A percentile compares a stretch with the other conserved stretches of the same genome.
phyloP scores from a whole-genome alignment of 1,140 invertebrate genomes.

The Pseudomyrmex gracilis region DNA sequence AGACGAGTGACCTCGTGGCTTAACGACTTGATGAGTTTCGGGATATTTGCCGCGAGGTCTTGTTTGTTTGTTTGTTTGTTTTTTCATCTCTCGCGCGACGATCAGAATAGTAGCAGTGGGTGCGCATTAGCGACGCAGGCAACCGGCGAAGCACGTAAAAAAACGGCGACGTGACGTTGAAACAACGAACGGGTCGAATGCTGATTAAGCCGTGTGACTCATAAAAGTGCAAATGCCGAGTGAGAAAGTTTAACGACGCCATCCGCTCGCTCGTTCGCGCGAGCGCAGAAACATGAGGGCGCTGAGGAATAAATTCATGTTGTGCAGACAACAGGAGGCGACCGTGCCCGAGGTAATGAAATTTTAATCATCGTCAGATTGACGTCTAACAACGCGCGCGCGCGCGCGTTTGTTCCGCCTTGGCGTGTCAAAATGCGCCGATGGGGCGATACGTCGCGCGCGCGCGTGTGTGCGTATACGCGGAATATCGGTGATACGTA shows the following conservation, averaged over 20 bases:
- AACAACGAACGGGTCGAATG: background rate
- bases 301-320: slow-evolving; percentile 70
- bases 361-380: slow-evolving; percentile 15
- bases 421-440: background rate
- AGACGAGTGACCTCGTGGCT: no score
- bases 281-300: slow-evolving; percentile 63
- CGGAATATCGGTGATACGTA: no score
- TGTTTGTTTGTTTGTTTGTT: background rate
- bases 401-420: background rate
- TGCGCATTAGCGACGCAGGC: background rate
- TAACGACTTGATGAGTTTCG: no score
- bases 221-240: slow-evolving; percentile 47
- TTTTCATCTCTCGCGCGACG: background rate
- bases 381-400: background rate
- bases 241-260: slow-evolving; percentile 23
- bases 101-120: background rate
- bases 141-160: slow-evolving; percentile 17
- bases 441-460: no score
- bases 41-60: background rate
- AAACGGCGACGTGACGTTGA: background rate
- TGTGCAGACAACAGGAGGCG: slow-evolving; percentile 70
- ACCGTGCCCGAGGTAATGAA: slow-evolving; percentile 68
- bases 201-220: slow-evolving; percentile 29
- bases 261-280: slow-evolving; percentile 8
- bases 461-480: no score